phyloP scores from a whole-genome alignment of 2,797 vertebrate genomes.

The Enteromius unitaeniatus region DNA sequence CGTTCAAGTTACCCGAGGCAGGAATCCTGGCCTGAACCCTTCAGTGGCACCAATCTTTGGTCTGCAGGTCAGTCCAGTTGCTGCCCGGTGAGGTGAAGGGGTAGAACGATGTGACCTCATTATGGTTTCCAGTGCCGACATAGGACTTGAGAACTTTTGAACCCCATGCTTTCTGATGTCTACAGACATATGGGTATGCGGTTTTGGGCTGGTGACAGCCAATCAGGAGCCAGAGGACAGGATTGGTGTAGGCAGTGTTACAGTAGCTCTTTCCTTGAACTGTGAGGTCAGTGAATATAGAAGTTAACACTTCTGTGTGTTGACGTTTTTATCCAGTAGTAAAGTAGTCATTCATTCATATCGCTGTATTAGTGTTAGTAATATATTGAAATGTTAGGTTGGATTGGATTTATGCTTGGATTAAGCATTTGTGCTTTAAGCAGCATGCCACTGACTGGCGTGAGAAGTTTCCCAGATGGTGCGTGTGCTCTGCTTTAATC shows the following conservation, averaged over 20 bases:
- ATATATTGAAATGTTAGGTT: neutral
- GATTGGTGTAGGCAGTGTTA: conserved; percentile 17
- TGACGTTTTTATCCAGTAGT: conserved; percentile 4
- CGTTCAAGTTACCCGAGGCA: conserved; percentile 1
- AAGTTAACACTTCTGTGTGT: conserved; percentile 1
- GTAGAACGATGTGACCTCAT: conserved; percentile 19
- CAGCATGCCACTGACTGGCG: conserved; percentile 62
- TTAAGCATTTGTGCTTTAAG: conserved; percentile 33
- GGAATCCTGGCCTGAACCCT: neutral
- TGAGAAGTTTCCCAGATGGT: conserved; percentile 74
- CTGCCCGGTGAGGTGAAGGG: conserved; percentile 40
- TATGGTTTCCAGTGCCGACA: conserved; percentile 25
- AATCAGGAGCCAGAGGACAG: conserved; percentile 18
- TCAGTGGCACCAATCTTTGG: neutral
- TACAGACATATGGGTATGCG: neutral
- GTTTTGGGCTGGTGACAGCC: neutral
- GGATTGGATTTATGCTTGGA: neutral
- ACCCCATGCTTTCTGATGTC: conserved; percentile 12
- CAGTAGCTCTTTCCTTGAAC: conserved; percentile 41
- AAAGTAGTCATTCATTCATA: neutral
- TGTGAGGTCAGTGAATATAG: neutral
- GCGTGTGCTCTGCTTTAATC: conserved; percentile 72
- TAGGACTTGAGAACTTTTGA: conserved; percentile 8
- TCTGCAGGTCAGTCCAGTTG: conserved; percentile 27
- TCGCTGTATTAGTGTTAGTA: neutral